Evolutionary conservation across 1,140 invertebrate genomes (phyloP).

Genomic region (Sitobion miscanthi): DNA sequence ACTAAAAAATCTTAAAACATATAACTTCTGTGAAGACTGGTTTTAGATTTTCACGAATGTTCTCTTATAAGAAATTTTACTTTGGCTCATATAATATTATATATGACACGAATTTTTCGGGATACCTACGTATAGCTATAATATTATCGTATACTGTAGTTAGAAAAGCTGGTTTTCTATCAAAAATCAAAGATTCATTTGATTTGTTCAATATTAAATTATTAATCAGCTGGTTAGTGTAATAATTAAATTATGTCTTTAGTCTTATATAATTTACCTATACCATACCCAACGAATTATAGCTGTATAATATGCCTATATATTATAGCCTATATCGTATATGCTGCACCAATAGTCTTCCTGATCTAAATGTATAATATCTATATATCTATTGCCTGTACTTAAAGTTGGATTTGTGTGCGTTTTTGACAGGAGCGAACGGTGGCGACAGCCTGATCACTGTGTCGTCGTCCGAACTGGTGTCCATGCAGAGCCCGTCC

Average conservation of each 20-base stretch:
- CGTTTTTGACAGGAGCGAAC: conserved; percentile 42
- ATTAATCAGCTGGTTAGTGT: background rate
- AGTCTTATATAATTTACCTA: too few species aligned
- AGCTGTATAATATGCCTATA: too few species aligned
- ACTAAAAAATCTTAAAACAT: too few species aligned
- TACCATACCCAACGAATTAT: too few species aligned
- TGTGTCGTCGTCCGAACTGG: conserved; percentile 57
- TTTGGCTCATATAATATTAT: background rate
- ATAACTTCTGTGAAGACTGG: too few species aligned
- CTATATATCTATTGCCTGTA: background rate
- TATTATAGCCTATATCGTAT: too few species aligned
- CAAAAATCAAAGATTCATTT: background rate
- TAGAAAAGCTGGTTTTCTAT: background rate
- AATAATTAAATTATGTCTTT: background rate
- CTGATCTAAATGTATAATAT: too few species aligned
- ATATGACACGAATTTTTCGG: background rate
- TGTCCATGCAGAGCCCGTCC: conserved; percentile 59
- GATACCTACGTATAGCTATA: background rate
- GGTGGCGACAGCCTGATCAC: conserved; percentile 56
- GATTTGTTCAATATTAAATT: background rate
- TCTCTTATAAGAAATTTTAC: background rate
- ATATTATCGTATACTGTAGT: background rate
- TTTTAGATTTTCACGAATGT: background rate
- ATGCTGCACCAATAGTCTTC: too few species aligned
- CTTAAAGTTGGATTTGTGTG: background rate